Percentiles rank a stretch among this genome's conserved stretches.
Evolutionary conservation across 2,888 invertebrate species (phyloP).

Genomic region (Dione vanillae): DNA sequence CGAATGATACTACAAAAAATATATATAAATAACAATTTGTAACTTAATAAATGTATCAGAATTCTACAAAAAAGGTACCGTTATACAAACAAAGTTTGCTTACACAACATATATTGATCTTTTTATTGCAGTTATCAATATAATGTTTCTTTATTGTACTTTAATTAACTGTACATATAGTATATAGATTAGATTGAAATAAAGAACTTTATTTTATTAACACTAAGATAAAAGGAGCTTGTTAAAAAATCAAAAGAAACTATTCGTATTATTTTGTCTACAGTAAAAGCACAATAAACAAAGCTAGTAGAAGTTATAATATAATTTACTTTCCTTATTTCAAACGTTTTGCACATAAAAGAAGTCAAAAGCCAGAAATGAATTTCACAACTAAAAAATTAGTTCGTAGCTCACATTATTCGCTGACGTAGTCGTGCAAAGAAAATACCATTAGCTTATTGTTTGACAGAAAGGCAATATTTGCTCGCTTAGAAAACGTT

Average conservation of each 20-base stretch:
- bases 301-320: neutral
- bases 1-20: too few species aligned
- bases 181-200: too few species aligned
- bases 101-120: too few species aligned
- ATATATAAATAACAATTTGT: too few species aligned
- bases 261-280: neutral
- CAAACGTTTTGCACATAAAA: slow-evolving; percentile 1
- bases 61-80: too few species aligned
- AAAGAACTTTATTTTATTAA: too few species aligned
- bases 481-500: slow-evolving; percentile 50
- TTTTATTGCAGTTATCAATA: too few species aligned
- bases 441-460: slow-evolving; percentile 56
- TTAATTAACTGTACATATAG: too few species aligned
- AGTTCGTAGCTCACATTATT: slow-evolving; percentile 26
- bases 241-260: neutral
- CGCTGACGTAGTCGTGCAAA: slow-evolving; percentile 35
- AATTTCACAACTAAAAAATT: slow-evolving; percentile 23
- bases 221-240: neutral
- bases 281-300: neutral
- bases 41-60: too few species aligned
- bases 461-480: slow-evolving; percentile 57
- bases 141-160: too few species aligned
- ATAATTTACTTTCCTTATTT: neutral
- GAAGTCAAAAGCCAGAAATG: slow-evolving; percentile 7
- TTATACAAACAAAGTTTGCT: too few species aligned